phyloP scores from a whole-genome alignment of 2,113 vertebrate genomes.

The Cyphomyrus discorhynchus region DNA sequence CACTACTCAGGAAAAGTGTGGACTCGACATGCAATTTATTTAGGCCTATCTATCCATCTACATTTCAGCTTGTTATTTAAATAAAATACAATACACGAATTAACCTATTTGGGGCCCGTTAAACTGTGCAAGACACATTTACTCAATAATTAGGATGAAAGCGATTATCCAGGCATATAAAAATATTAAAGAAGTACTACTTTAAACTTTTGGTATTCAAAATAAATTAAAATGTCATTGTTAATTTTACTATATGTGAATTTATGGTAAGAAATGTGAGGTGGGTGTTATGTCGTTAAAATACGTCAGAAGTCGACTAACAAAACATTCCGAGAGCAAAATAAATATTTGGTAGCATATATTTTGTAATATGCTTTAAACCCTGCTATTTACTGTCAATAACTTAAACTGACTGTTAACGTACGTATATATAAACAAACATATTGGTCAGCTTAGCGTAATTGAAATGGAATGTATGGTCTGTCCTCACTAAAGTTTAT shows the following conservation, averaged over 20 bases:
- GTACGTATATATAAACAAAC: background rate
- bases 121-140: background rate
- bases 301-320: background rate
- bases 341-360: conserved; percentile 2
- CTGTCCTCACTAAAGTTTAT: background rate
- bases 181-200: background rate
- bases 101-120: background rate
- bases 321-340: background rate
- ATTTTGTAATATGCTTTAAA: background rate
- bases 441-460: background rate
- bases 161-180: background rate
- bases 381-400: background rate
- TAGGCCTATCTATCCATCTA: background rate
- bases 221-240: background rate
- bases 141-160: background rate
- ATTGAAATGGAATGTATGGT: background rate
- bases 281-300: background rate
- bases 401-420: background rate
- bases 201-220: background rate
- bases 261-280: background rate
- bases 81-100: background rate
- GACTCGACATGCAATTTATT: background rate
- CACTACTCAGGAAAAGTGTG: background rate
- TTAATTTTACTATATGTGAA: background rate
- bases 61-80: background rate